phyloP scores from a whole-genome alignment of 2,797 vertebrate genomes.

The Premnoplex brunnescens region DNA sequence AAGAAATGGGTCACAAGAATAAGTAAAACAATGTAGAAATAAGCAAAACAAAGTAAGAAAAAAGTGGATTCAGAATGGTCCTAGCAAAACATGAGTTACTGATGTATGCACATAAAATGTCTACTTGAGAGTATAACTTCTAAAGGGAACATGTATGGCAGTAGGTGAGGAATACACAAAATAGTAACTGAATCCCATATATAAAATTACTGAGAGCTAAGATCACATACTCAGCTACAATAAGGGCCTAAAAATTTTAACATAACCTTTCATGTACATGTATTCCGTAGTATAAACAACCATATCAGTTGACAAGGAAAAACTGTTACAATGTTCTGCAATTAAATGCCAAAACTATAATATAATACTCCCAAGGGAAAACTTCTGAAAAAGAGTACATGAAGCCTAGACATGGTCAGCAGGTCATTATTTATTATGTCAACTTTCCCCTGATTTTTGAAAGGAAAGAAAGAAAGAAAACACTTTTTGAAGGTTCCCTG shows the following conservation, averaged over 20 bases:
- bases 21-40: background rate
- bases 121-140: background rate
- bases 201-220: background rate
- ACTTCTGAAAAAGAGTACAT: background rate
- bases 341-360: slow-evolving; percentile 10
- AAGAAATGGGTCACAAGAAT: background rate
- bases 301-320: background rate
- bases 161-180: background rate
- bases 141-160: background rate
- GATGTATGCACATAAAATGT: background rate
- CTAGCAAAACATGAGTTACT: background rate
- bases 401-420: background rate
- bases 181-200: background rate
- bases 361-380: background rate
- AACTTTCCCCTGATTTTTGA: slow-evolving; percentile 13
- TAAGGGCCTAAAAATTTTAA: background rate
- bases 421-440: slow-evolving; percentile 5
- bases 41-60: background rate
- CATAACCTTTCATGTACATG: background rate
- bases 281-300: background rate
- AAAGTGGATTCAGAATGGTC: background rate
- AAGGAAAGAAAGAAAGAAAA: slow-evolving; percentile 36
- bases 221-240: background rate
- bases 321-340: background rate
- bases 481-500: slow-evolving; percentile 39